phyloP scores from a whole-genome alignment of 2,797 vertebrate species.

The Rhynchonycteris naso region DNA sequence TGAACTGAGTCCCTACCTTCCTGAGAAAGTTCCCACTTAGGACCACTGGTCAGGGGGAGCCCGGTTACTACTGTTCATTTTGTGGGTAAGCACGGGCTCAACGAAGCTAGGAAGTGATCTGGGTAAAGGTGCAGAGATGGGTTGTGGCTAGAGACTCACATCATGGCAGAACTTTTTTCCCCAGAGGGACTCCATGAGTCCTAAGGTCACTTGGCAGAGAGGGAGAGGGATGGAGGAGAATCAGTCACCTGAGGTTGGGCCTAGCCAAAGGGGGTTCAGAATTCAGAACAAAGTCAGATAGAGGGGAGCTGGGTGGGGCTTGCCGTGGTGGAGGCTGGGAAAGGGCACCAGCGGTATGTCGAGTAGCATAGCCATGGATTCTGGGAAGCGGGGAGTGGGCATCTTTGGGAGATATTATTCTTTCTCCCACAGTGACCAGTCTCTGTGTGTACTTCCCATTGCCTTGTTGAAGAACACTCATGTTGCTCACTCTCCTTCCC shows the following conservation, averaged over 20 bases:
- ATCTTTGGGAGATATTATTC: background rate
- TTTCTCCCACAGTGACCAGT: background rate
- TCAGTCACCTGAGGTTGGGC: background rate
- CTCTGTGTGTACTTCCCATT: accelerated
- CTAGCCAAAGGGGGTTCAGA: background rate
- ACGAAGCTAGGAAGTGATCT: background rate
- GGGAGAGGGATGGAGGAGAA: background rate
- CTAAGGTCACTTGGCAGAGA: background rate
- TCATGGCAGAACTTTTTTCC: background rate
- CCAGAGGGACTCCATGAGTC: background rate
- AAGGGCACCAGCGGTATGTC: background rate
- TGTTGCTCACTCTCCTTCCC: background rate
- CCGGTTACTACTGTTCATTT: accelerated
- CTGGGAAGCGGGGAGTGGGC: background rate
- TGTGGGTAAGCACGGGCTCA: accelerated
- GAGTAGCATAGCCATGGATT: background rate
- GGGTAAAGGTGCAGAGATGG: background rate
- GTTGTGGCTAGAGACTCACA: background rate
- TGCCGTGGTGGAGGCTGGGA: background rate
- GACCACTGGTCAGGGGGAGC: background rate
- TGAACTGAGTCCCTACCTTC: accelerated
- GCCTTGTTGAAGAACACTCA: too few relatives aligned
- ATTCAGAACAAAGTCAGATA: too few relatives aligned
- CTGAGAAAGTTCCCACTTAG: accelerated
- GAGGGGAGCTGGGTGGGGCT: background rate